Evolutionary conservation across 2,888 invertebrate genomes (phyloP).

Genomic region (Lithosia quadra): DNA sequence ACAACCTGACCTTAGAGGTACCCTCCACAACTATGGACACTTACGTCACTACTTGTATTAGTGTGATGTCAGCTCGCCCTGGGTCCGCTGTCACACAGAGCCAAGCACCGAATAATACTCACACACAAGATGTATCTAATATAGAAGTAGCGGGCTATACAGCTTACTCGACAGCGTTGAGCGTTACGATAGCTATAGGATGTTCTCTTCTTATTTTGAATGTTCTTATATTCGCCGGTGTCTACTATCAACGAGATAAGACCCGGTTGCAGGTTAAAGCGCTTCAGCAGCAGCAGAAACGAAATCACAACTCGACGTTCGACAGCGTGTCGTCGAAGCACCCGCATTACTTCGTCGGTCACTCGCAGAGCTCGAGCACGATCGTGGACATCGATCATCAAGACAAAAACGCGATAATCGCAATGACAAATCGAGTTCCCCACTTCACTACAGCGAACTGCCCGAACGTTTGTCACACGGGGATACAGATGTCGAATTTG

Average conservation of each 20-base stretch:
- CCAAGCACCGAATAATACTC: constrained; percentile 87
- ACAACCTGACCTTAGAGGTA: constrained; percentile 84
- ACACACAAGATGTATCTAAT: constrained; percentile 92
- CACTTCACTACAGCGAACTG: constrained; percentile 83
- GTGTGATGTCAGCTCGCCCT: constrained; percentile 90
- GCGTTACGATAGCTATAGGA: constrained; percentile 93
- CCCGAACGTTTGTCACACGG: constrained; percentile 87
- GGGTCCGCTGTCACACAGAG: constrained; percentile 77
- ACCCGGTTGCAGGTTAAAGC: constrained; percentile 92
- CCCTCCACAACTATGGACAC: constrained; percentile 88
- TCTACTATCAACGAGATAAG: constrained; percentile 93
- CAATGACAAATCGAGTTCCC: constrained; percentile 82
- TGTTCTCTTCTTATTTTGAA: constrained; percentile 93
- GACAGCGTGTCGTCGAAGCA: constrained; percentile 90
- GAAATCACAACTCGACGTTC: constrained; percentile 85
- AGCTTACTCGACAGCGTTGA: constrained; percentile 91
- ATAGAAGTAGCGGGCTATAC: constrained; percentile 92
- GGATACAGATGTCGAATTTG: constrained; percentile 86
- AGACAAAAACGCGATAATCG: constrained; percentile 86
- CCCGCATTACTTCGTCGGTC: constrained; percentile 92
- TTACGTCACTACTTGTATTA: constrained; percentile 90
- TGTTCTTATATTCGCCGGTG: constrained; percentile 93
- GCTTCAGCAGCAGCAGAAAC: constrained; percentile 90
- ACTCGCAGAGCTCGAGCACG: constrained; percentile 93
- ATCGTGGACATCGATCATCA: constrained; percentile 95